phyloP scores from a whole-genome alignment of 2,888 invertebrate species.

The Argyresthia goedartella region DNA sequence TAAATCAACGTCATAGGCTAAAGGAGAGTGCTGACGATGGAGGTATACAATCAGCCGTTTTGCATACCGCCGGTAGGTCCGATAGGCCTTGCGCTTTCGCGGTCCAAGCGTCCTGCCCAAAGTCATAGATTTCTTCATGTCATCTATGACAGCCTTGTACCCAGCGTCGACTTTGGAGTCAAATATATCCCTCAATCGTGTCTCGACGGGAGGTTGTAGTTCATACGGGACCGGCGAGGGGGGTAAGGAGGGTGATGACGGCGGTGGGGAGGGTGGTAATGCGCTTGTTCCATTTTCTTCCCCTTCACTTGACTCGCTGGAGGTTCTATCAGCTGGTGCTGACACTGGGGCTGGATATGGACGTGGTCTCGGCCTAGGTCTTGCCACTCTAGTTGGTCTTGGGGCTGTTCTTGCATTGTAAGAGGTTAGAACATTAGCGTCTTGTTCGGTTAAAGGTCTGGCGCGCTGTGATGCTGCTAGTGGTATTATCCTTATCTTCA shows the following conservation, averaged over 20 bases:
- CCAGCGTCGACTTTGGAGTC: conserved; percentile 67
- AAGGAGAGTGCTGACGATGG: conserved; percentile 60
- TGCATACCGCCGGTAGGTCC: conserved; percentile 61
- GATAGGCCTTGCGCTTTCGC: conserved; percentile 57
- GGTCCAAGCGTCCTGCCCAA: conserved; percentile 59
- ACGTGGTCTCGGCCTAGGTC: conserved; percentile 41
- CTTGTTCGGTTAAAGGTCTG: conserved; percentile 61
- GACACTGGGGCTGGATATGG: conserved; percentile 49
- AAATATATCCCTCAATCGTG: conserved; percentile 56
- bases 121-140: conserved; percentile 68
- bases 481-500: conserved; percentile 64
- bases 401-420: conserved; percentile 65
- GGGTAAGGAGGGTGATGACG: conserved; percentile 55
- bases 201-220: conserved; percentile 49
- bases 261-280: conserved; percentile 54
- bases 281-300: conserved; percentile 54
- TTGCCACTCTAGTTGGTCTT: conserved; percentile 47
- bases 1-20: conserved; percentile 64
- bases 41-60: conserved; percentile 59
- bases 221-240: conserved; percentile 60
- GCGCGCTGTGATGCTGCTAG: conserved; percentile 56
- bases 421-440: conserved; percentile 62
- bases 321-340: conserved; percentile 40
- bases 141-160: conserved; percentile 65
- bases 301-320: conserved; percentile 58